These are phyloP conservation scores for Amblyopsis rosae DNA, from an alignment of 2,113 vertebrate genomes.

Conservation along the genomic window DNA sequence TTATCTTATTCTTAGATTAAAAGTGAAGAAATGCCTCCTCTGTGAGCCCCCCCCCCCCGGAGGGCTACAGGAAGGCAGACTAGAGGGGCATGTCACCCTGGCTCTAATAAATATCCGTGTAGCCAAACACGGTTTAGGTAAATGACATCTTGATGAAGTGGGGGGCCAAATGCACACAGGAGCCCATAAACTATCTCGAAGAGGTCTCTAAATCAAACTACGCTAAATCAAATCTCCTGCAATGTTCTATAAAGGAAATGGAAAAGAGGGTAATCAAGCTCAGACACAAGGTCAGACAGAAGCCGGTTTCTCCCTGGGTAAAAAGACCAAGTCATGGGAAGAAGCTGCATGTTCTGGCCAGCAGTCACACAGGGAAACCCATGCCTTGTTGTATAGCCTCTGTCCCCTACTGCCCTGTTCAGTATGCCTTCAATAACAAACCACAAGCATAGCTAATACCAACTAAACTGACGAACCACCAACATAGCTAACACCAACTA, in stretches of 20 bases:
- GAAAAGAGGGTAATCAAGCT: not conserved
- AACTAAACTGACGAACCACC: not conserved
- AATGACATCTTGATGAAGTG: no score
- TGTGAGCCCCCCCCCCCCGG: no score
- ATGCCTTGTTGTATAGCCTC: not conserved
- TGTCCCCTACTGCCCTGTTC: constrained; percentile 6
- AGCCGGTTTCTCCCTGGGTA: not conserved
- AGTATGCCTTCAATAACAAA: constrained; percentile 11
- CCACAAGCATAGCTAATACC: not conserved
- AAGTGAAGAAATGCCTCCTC: not conserved
- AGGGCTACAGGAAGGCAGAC: no score
- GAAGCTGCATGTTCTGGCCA: not conserved
- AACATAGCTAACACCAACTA: no score
- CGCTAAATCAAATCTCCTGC: not conserved
- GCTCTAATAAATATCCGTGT: no score
- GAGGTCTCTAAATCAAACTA: no score
- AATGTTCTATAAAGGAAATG: not conserved
- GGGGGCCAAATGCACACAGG: no score
- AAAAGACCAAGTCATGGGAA: constrained; percentile 13
- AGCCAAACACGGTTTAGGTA: no score
- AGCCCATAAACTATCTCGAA: no score
- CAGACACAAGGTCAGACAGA: not conserved
- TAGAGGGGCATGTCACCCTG: no score
- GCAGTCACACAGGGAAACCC: constrained; percentile 4
- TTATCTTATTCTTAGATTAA: not conserved